Base-by-base conservation (phyloP, 2,797 vertebrate genomes). In the Cetoscarus ocellatus region DNA sequence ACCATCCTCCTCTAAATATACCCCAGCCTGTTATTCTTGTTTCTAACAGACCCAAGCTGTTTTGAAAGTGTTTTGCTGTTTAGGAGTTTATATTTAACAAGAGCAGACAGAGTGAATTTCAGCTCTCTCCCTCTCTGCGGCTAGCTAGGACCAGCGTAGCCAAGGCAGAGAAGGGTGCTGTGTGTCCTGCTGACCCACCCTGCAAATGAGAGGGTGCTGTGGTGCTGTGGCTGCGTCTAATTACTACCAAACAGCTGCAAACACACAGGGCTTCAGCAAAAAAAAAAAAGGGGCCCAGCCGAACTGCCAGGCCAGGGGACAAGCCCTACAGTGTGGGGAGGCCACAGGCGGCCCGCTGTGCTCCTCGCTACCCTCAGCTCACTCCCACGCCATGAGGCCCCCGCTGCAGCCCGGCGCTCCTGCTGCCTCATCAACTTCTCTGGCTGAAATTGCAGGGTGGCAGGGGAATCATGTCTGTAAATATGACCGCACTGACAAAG, bases 191-290 rank as follows among this genome's bases (percentile, higher is more conserved):
- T 90, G 93, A 93, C 92, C 94, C 93, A 85, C 94, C 94, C 92
- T 89, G 87, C 88, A 95, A 95, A 95, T 95, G 93, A 95, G 92
- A 95, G 94, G 93, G 93, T 94, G 91, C 84, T 75, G 86, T 83
- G 82, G 89, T 86, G 77, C 89, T 81, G 84, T 86, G 91, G 91
- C 89, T 85, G 82, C 90, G 91, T 86, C 84, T 95, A 94, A 95
- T 95, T 95, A 92, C 93, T 89, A 94, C 89, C 87, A 90, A 92
- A 92, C 87, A 91, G 91, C 88, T 93, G 89, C 91, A 92, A 90
- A 92, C 90, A 86, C 91, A 91, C 53, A 72, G 86, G 77, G 86
- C 67, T 81, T 68, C 62, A 87, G 83, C 68, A 10, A 77, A 49
- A 27, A 27, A 27, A 27, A 27, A 27, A 27, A 36, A 85, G 70